Evolutionary conservation across 2,888 invertebrate species (phyloP), one percentile per base, ranked within the genome.

Genomic region (Lasioglossum zephyrum): DNA sequence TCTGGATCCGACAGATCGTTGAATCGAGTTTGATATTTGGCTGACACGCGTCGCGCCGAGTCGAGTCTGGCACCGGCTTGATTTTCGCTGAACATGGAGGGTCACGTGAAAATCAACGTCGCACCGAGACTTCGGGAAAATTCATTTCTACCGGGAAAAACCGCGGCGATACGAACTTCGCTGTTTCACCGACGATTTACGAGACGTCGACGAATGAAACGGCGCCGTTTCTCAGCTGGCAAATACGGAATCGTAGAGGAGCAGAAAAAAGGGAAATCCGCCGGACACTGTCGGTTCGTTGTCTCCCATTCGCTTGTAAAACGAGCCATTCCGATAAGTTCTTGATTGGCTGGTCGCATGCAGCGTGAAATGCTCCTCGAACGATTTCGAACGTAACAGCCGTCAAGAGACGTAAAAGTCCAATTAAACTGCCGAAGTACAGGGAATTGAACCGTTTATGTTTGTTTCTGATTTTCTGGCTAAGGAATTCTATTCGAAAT

Each of bases 41-140:
- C 11, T 73, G 80, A 66, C 63, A 22, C 80, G 9, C 41, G 44
- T 72, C 78, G 39, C 8, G 60, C 9, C 41, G 26, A 73, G 49
- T 22, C 31, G 36, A 73, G 60, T 6, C 13, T 26, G 26, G 16
- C 16, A 63, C 26, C 60, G 60, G 5, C 60, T 16, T 31, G 60
- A 13, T 31, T 31, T 63, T 11, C 16, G 26, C 60, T 4, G 53
- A 53, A 9, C 9, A 8, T 53, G 2, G 22, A 53, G 8, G 53
- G 22, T 22, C 53, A 22, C 53, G 53, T 63, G 49, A n/a, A 82
- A 73, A 73, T 63, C 73, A 73, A 73, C 73, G 41, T 22, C 39
- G 36, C 49, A 60, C n/a, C 1, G 36, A 0, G 63, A 73, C n/a
- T 41, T 63, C 16, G 36, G 41, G 9, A 80, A 80, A 57, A 63